phyloP scores from a whole-genome alignment of 2,888 invertebrate species.

The Neocrepidodera transversa region DNA sequence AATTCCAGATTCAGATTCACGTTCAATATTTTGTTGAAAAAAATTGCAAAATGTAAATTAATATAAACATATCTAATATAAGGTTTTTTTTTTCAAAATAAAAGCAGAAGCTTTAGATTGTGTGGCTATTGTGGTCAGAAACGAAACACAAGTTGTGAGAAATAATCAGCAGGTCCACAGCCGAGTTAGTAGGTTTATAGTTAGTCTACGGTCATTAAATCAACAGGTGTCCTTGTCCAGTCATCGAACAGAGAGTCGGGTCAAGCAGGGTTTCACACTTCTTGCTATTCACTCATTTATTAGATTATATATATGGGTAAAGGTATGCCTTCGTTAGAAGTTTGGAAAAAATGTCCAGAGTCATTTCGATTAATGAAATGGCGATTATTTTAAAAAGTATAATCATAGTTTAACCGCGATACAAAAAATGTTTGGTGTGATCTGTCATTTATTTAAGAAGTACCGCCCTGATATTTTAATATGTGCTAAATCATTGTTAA shows the following conservation, averaged over 20 bases:
- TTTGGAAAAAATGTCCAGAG: constrained; percentile 15
- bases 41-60: no score
- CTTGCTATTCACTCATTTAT: constrained; percentile 8
- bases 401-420: constrained; percentile 20
- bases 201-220: constrained; percentile 11
- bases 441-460: constrained; percentile 8
- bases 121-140: constrained; percentile 16
- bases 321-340: constrained; percentile 1
- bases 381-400: constrained; percentile 16
- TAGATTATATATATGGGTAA: constrained; percentile 13
- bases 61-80: no score
- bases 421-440: constrained; percentile 2
- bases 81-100: no score
- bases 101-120: not conserved
- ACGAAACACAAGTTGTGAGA: constrained; percentile 24
- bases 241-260: constrained; percentile 6
- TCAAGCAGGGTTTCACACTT: constrained; percentile 26
- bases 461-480: not conserved
- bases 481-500: not conserved
- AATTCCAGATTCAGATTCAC: no score
- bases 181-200: constrained; percentile 15
- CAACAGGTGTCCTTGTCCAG: constrained; percentile 28
- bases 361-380: constrained; percentile 22
- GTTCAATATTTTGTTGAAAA: no score
- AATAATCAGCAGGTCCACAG: constrained; percentile 30